Evolutionary conservation across 2,113 vertebrate genomes (phyloP).

Genomic region (Gracilinanus agilis): DNA sequence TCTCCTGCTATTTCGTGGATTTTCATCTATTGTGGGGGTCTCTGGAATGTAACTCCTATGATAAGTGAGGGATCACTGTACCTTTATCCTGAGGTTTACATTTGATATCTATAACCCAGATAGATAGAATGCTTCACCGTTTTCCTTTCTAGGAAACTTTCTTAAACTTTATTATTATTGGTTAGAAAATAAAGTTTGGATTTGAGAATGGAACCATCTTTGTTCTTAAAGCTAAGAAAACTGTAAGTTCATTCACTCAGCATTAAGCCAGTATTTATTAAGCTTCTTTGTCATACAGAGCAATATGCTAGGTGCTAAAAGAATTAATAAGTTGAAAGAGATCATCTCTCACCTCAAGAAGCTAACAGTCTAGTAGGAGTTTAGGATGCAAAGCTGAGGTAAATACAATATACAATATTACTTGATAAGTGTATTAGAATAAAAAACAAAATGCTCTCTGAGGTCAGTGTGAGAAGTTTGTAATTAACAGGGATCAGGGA

Average conservation of each 20-base stretch:
- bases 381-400: not conserved
- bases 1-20: too few relatives aligned
- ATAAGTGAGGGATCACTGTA: not conserved
- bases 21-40: too few relatives aligned
- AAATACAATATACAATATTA: slow-evolving; percentile 5
- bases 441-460: not conserved
- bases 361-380: slow-evolving; percentile 8
- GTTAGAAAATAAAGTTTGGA: slow-evolving; percentile 15
- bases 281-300: not conserved
- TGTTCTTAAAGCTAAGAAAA: not conserved
- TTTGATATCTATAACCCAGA: slow-evolving; percentile 10
- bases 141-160: slow-evolving; percentile 23
- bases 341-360: not conserved
- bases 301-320: slow-evolving; percentile 32
- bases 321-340: slow-evolving; percentile 15
- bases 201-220: slow-evolving; percentile 1
- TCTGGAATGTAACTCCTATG: too few relatives aligned
- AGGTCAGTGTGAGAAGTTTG: not conserved
- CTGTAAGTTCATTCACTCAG: not conserved
- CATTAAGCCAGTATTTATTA: slow-evolving; percentile 10
- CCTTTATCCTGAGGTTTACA: slow-evolving; percentile 40
- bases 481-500: not conserved
- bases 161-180: slow-evolving; percentile 2
- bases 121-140: not conserved
- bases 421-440: slow-evolving; percentile 18